Base-by-base conservation (phyloP, 1,140 invertebrate genomes). In the Holotrichia oblita region DNA sequence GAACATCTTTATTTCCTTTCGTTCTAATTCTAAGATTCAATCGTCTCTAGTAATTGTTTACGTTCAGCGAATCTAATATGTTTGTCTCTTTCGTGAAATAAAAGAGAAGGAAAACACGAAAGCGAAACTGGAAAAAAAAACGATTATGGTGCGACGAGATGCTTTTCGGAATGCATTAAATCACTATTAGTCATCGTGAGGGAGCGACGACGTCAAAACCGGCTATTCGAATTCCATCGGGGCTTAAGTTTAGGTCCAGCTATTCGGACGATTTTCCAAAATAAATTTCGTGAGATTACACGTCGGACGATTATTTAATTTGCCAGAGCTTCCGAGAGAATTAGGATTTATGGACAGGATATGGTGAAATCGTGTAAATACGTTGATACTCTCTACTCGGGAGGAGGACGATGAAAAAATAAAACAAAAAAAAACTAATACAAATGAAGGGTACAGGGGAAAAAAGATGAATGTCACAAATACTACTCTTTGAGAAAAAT, bases 151-250 rank as follows among this genome's bases (percentile, higher is more conserved):
- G n/a, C 48, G 48, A 55, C 14, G 48, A 55, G 48, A 55, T 55
- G 7, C 48, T 55, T 55, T 55, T 17, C 48, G 27, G 48, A 55
- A 55, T 55, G 48, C 48, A 55, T 55, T 55, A 55, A 55, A 55
- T 55, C 48, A 55, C 48, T 55, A 55, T 55, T 55, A 55, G 48
- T 55, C 48, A 55, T 55, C 48, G n/a, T 6, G n/a, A 55, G 48
- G 48, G 48, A 14, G 17, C 17, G 48, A 55, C 48, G 14, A 17
- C 14, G 48, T 34, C 27, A 55, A 7, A 6, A 55, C 48, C 48
- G 48, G 2, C 27, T 34, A 34, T 34, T 17, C 12, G 48, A 55
- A 55, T 55, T 55, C 48, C 48, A 17, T 17, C 48, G 48, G 48
- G 48, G 14, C 14, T 55, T 55, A 17, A 55, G 48, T 17, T n/a